Base-by-base conservation (phyloP, 2,797 vertebrate genomes). In the Melanotaenia boesemani region DNA sequence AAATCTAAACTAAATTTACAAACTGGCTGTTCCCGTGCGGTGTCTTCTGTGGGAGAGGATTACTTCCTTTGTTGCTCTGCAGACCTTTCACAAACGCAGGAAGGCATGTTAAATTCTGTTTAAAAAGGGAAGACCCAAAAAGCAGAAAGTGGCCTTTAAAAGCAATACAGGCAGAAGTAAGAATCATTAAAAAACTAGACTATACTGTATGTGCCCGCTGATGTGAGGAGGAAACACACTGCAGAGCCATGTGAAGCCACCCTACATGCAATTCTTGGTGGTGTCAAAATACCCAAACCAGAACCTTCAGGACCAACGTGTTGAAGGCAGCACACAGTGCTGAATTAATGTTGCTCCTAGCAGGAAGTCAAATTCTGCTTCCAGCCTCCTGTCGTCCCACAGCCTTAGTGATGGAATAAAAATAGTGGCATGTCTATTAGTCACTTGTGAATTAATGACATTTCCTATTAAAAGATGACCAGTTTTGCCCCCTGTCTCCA, bases 381-480 rank as follows among this genome's bases (percentile, higher is more conserved):
- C 81, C 75, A 74, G 61, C 80, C 86, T 72, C 81, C 76, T 68
- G 74, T 72, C 1, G 76, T 74, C 70, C 81, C 80, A 13, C 67
- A 72, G 75, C 65, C 10, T 50, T 66, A 41, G 13, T 36, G 34
- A 79, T 82, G 71, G 77, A 86, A 80, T 77, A 56, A 80, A 86
- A 84, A 80, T 83, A 74, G 81, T 69, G 67, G 65, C 6, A n/a
- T 60, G 55, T 67, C 44, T 79, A 74, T 84, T 72, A 84, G 80
- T 87, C 81, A 68, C 73, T 39, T 44, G 74, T 89, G 86, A 88
- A 80, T 82, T 82, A 80, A 84, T 52, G 22, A 70, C 75, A 57
- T 82, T 72, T 77, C 67, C 82, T 77, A 74, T 86, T 83, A 84
- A 86, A 86, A 87, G 67, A 88, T 86, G 77, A 72, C 83, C 69